These are phyloP conservation scores for Baryphthengus martii DNA, from an alignment of 2,113 vertebrate genomes.

Conservation along the genomic window DNA sequence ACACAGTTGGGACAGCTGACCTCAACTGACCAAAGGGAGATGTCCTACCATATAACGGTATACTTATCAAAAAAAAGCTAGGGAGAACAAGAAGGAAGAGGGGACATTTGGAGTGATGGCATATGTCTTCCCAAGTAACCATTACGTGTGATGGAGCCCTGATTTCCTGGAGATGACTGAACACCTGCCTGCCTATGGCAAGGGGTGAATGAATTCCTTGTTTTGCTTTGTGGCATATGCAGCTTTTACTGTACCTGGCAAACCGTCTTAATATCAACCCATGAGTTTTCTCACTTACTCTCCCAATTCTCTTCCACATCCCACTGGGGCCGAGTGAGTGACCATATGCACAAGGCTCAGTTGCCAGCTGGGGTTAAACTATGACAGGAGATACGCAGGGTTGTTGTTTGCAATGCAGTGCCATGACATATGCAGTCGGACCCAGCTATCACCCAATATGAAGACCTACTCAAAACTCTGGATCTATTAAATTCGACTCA, in stretches of 20 bases:
- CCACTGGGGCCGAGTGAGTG: accelerated
- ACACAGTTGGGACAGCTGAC: not conserved
- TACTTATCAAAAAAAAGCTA: not conserved
- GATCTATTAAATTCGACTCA: not conserved
- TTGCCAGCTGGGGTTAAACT: not conserved
- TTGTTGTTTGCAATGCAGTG: not conserved
- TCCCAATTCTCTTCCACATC: not conserved
- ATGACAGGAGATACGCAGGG: not conserved
- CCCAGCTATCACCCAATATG: not conserved
- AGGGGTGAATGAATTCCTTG: not conserved
- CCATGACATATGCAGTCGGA: not conserved
- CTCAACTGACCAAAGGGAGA: not conserved
- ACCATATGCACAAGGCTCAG: not conserved
- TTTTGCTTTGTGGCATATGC: not conserved
- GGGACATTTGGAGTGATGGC: accelerated
- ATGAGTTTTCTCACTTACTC: not conserved
- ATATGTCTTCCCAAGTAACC: not conserved
- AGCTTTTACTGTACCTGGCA: not conserved
- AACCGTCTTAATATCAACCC: not conserved
- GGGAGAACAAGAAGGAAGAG: not conserved
- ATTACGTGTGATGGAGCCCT: not conserved
- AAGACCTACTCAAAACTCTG: not conserved
- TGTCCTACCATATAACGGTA: not conserved
- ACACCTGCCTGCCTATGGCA: not conserved
- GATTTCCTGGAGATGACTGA: not conserved